Base-by-base conservation (phyloP, 2,113 vertebrate species). In the Neolamprologus modestus region DNA sequence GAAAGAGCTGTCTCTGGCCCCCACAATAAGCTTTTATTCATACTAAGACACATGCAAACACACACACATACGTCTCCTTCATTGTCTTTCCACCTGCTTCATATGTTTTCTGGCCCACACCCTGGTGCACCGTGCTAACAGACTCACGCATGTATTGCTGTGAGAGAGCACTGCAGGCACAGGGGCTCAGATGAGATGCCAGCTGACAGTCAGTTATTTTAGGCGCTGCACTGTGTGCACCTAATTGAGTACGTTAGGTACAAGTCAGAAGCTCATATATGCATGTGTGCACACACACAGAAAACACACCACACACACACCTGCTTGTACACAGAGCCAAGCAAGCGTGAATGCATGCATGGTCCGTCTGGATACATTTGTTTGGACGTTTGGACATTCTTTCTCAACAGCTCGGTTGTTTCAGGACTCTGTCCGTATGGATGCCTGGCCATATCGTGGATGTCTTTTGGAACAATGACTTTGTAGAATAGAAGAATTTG, bases 201-300 rank as follows among this genome's bases (percentile, higher is more conserved):
- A 86, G 53, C 10, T 78, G 91, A 85, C 88, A 87, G 84, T 78
- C 55, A 40, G 80, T 89, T 92, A 92, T 91, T 90, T 91, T 89
- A 84, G 90, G 83, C 57, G 21, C 68, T 61, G 68, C 80, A 52
- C 11, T 81, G 73, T 87, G 54, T 91, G 81, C 54, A 54, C 66
- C 61, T 84, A 86, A 84, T 85, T 89, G 79, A 63, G 54, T 85
- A 50, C 37, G 73, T 79, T 59, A 53, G 83, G 47, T 86, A 61
- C 47, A 26, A 85, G 79, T 6, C 42, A 82, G 33, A 61, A 33
- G 52, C 24, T 50, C 45, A 50, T 53, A 35, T 42, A 28, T 71
- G 40, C n/a, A n/a, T 55, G 19, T 28, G 16, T 14, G 45, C 79
- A 63, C 53, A 33, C 47, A 71, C 10, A 19, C 40, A 40, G 76